A percentile compares a stretch with the other conserved stretches of the same genome.
Evolutionary conservation across 1,140 invertebrate species (phyloP).

Genomic region (Cylas formicarius): DNA sequence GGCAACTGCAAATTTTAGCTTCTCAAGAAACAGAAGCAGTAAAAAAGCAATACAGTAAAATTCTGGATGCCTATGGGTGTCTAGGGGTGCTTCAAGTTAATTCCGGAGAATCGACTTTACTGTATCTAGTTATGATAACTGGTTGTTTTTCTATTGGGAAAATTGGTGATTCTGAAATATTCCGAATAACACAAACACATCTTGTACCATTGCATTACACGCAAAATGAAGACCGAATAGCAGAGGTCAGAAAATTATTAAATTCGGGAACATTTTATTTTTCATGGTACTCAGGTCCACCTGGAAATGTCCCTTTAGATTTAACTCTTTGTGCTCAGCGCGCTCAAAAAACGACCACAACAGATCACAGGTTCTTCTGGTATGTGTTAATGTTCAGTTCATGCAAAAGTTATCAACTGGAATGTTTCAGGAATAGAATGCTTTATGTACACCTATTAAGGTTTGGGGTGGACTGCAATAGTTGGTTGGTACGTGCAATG

Average conservation of each 20-base stretch:
- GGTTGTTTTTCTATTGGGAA: slow-evolving; percentile 93
- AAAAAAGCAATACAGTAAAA: slow-evolving; percentile 78
- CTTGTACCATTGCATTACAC: slow-evolving; percentile 82
- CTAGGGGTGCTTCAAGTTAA: slow-evolving; percentile 83
- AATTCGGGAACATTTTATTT: slow-evolving; percentile 98
- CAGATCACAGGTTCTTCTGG: slow-evolving; percentile 96
- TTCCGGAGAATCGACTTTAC: slow-evolving; percentile 70
- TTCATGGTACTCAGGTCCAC: slow-evolving; percentile 57
- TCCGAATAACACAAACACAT: slow-evolving; percentile 84
- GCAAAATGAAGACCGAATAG: slow-evolving; percentile 69
- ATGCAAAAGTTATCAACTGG: too few species aligned
- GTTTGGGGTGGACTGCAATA: slow-evolving; percentile 78
- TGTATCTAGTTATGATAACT: slow-evolving; percentile 88
- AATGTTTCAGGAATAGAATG: slow-evolving; percentile 72
- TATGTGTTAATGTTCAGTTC: too few species aligned
- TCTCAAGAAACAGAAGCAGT: slow-evolving; percentile 80
- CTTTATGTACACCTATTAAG: slow-evolving; percentile 85
- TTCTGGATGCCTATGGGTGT: slow-evolving; percentile 88
- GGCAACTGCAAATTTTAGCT: slow-evolving; percentile 43
- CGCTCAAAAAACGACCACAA: slow-evolving; percentile 64
- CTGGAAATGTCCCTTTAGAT: slow-evolving; percentile 52
- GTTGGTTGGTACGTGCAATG: slow-evolving; percentile 89
- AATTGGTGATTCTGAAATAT: slow-evolving; percentile 87
- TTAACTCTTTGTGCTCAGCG: slow-evolving; percentile 90
- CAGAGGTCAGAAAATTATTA: slow-evolving; percentile 78